These are phyloP conservation scores for Danaus plexippus DNA, from an alignment of 1,140 invertebrate species.

Conservation along the genomic window DNA sequence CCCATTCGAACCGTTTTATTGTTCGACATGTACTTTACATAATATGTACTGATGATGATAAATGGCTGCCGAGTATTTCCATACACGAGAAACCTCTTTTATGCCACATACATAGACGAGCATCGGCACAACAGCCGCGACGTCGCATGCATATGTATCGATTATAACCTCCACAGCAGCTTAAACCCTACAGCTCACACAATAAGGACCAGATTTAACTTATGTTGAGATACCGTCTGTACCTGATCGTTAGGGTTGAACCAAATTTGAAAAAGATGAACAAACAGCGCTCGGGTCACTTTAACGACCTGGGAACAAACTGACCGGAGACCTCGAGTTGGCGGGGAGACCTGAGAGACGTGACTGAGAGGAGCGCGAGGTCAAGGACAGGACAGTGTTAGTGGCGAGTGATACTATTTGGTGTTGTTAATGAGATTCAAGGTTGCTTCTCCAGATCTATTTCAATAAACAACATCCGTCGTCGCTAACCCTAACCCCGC, in stretches of 20 bases:
- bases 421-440: too few species aligned
- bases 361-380: neutral
- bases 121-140: constrained; percentile 23
- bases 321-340: too few species aligned
- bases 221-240: constrained; percentile 5
- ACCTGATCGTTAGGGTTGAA: constrained; percentile 13
- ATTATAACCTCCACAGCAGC: neutral
- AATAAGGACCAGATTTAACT: constrained; percentile 7
- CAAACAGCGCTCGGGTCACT: too few species aligned
- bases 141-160: constrained; percentile 26
- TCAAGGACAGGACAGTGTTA: neutral
- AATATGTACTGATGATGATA: constrained; percentile 27
- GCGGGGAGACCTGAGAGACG: too few species aligned
- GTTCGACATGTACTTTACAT: constrained; percentile 14
- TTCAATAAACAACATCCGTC: too few species aligned
- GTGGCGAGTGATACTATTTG: neutral
- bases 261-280: too few species aligned
- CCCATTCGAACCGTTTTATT: constrained; percentile 3
- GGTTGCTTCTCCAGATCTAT: too few species aligned
- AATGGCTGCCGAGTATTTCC: constrained; percentile 20
- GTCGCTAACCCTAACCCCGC: constrained; percentile 9
- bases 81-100: constrained; percentile 28
- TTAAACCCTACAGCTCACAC: constrained; percentile 9
- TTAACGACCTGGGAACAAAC: too few species aligned
- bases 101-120: constrained; percentile 25